Evolutionary conservation across 2,888 invertebrate species (phyloP).

Genomic region (Ochlodes sylvanus): DNA sequence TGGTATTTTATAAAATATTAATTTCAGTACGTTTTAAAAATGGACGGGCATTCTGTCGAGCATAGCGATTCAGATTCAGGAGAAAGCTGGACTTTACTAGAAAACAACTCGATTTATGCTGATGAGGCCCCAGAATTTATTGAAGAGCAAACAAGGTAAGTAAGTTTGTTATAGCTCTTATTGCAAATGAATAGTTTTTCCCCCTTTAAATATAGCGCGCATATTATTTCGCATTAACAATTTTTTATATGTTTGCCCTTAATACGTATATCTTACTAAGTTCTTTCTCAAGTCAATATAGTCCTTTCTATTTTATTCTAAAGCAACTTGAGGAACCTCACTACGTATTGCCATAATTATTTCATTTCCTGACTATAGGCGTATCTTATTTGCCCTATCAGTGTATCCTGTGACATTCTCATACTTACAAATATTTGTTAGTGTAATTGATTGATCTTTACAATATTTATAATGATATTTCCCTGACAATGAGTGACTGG

Average conservation of each 20-base stretch:
- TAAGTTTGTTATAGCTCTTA: conserved; percentile 39
- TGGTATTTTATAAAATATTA: neutral
- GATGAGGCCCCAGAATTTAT: conserved; percentile 60
- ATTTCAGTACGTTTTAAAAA: conserved; percentile 47
- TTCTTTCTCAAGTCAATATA: no score
- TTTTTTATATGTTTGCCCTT: neutral
- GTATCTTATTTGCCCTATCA: neutral
- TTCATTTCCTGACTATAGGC: no score
- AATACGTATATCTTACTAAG: no score
- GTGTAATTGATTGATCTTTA: no score
- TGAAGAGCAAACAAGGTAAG: conserved; percentile 47
- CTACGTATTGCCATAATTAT: no score
- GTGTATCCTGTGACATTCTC: neutral
- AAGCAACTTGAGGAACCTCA: no score
- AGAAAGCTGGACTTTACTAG: conserved; percentile 80
- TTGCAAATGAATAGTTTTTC: no score
- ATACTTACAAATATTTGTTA: neutral
- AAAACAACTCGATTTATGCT: conserved; percentile 57
- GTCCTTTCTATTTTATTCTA: no score
- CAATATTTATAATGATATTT: no score
- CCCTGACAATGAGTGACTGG: no score
- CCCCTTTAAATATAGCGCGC: neutral
- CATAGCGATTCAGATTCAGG: conserved; percentile 83
- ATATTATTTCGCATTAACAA: neutral
- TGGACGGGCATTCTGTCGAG: conserved; percentile 70